Evolutionary conservation across 2,797 vertebrate genomes (phyloP).

Genomic region (Peromyscus aztecus): DNA sequence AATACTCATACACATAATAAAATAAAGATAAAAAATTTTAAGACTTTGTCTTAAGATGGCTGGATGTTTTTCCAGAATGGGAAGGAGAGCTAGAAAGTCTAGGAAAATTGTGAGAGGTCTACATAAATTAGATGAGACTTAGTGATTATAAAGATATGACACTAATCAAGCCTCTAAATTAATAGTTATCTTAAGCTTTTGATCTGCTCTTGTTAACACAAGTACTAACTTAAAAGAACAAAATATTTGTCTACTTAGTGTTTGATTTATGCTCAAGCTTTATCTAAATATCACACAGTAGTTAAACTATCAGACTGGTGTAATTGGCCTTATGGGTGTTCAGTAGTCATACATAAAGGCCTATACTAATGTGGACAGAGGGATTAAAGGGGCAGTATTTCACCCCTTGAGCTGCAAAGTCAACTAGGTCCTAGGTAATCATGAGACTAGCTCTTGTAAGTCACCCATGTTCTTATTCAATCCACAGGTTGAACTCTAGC

Average conservation of each 20-base stretch:
- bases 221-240: neutral
- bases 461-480: too few relatives aligned
- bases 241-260: neutral
- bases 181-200: neutral
- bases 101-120: neutral
- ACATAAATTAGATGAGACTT: neutral
- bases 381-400: neutral
- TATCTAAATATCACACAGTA: neutral
- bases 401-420: neutral
- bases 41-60: neutral
- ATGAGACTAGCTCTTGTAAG: too few relatives aligned
- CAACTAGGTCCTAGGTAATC: neutral
- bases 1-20: neutral
- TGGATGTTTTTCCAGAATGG: neutral
- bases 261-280: neutral
- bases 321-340: neutral
- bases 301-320: neutral
- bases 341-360: too few relatives aligned
- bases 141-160: neutral
- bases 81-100: neutral
- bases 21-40: neutral
- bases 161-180: neutral
- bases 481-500: neutral
- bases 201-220: neutral
- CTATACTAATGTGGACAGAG: neutral